These are phyloP conservation scores for Hyalella azteca DNA, from an alignment of 2,888 invertebrate species.

Conservation along the genomic window DNA sequence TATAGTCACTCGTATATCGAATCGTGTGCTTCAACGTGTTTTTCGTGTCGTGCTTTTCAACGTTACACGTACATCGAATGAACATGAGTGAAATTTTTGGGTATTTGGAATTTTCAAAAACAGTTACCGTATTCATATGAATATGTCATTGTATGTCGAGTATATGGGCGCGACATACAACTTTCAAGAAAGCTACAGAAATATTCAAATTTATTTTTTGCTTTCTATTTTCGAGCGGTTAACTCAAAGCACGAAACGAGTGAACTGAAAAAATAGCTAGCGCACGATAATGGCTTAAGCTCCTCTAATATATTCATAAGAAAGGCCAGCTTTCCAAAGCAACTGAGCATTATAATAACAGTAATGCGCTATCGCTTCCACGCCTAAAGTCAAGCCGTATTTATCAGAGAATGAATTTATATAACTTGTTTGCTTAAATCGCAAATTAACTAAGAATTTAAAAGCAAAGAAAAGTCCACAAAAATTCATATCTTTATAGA, in stretches of 20 bases:
- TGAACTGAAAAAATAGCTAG: neutral
- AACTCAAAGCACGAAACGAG: neutral
- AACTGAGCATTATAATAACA: constrained; percentile 1
- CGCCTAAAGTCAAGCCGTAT: too few relatives aligned
- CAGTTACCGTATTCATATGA: neutral
- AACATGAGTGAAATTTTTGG: too few relatives aligned
- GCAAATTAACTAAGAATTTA: too few relatives aligned
- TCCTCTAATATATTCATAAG: constrained; percentile 17
- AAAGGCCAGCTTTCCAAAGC: constrained; percentile 10
- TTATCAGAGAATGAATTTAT: too few relatives aligned
- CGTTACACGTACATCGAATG: too few relatives aligned
- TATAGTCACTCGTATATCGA: too few relatives aligned
- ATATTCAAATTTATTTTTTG: neutral
- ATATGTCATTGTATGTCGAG: neutral
- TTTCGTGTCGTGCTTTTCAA: too few relatives aligned
- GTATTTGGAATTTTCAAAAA: neutral
- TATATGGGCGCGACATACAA: neutral
- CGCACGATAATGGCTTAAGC: neutral
- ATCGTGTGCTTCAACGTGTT: too few relatives aligned
- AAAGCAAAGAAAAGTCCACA: too few relatives aligned
- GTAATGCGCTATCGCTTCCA: too few relatives aligned
- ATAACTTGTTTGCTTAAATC: too few relatives aligned
- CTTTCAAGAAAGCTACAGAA: neutral
- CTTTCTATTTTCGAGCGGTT: neutral
- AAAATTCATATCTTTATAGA: too few relatives aligned